These are phyloP conservation scores for Chrysaora quinquecirrha DNA, from an alignment of 30 jellyfish, hydroid and myxozoan species.

Conservation along the genomic window DNA sequence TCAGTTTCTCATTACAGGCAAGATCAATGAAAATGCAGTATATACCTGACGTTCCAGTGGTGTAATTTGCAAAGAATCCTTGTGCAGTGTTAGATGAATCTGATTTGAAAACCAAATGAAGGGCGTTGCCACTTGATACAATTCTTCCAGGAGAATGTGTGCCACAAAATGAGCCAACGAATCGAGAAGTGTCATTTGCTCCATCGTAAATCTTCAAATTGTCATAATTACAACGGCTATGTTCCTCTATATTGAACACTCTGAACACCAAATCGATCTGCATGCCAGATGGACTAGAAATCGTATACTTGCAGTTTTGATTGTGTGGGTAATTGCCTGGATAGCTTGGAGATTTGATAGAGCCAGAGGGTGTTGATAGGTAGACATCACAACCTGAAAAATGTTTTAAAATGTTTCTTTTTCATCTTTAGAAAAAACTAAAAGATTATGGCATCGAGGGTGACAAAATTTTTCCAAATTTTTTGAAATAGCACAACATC, in stretches of 20 bases:
- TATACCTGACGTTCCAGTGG: conserved; percentile 80
- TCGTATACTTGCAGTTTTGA: conserved; percentile 74
- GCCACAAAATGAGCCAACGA: conserved; percentile 81
- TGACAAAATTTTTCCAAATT: no score
- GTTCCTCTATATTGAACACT: conserved; percentile 65
- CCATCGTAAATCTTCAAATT: conserved; percentile 82
- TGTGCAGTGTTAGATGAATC: conserved; percentile 63
- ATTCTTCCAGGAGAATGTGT: conserved; percentile 65
- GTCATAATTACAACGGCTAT: conserved; percentile 71
- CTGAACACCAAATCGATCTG: conserved; percentile 57
- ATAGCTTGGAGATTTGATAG: conserved; percentile 69
- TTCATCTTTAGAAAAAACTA: no score
- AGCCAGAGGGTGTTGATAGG: conserved; percentile 56
- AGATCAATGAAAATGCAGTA: no score
- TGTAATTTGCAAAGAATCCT: conserved; percentile 80
- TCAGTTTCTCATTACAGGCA: no score
- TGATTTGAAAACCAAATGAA: conserved; percentile 53
- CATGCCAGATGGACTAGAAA: conserved; percentile 70
- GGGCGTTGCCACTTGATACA: conserved; percentile 73
- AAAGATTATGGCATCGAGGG: no score
- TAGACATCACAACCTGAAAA: conserved; percentile 67
- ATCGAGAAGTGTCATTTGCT: conserved; percentile 63
- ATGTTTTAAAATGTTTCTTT: no score
- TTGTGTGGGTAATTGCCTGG: conserved; percentile 81
- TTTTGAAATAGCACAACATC: no score